These are phyloP conservation scores for Dendroctonus valens DNA, from an alignment of 1,140 invertebrate genomes.

Conservation along the genomic window DNA sequence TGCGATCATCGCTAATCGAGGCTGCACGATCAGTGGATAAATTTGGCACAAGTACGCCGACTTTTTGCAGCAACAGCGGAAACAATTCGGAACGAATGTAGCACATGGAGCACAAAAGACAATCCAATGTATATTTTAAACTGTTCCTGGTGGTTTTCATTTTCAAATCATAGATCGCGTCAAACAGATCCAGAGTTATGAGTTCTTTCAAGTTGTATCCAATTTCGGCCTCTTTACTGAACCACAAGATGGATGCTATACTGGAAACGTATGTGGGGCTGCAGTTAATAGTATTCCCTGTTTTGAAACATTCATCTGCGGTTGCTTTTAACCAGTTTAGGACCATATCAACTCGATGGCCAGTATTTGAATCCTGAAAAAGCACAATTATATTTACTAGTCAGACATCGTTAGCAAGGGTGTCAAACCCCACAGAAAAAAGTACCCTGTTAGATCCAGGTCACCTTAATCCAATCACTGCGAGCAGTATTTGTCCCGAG, in stretches of 20 bases:
- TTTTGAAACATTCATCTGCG: conserved; percentile 50
- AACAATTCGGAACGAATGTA: conserved; percentile 77
- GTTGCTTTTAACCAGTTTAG: conserved; percentile 63
- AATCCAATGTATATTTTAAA: conserved; percentile 76
- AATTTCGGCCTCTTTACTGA: conserved; percentile 61
- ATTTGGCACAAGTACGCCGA: conserved; percentile 66
- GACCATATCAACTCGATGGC: conserved; percentile 57
- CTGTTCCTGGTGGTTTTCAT: conserved; percentile 63
- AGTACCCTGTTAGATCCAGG: too few relatives aligned
- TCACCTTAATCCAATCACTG: too few relatives aligned
- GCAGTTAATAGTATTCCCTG: conserved; percentile 43
- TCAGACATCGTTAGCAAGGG: too few relatives aligned
- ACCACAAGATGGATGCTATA: conserved; percentile 80
- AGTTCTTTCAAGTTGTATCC: conserved; percentile 64
- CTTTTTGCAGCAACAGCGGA: conserved; percentile 67
- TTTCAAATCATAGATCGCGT: conserved; percentile 76
- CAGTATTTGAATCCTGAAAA: conserved; percentile 48
- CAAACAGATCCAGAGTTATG: conserved; percentile 68
- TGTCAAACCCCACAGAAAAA: too few relatives aligned
- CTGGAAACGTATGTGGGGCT: conserved; percentile 64
- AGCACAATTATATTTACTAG: too few relatives aligned
- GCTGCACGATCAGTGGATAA: conserved; percentile 54
- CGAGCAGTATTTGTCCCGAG: too few relatives aligned
- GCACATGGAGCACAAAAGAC: conserved; percentile 80
- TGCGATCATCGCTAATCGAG: conserved; percentile 62